These are phyloP conservation scores for Oxyura jamaicensis DNA, from an alignment of 2,113 vertebrate species.

Conservation along the genomic window DNA sequence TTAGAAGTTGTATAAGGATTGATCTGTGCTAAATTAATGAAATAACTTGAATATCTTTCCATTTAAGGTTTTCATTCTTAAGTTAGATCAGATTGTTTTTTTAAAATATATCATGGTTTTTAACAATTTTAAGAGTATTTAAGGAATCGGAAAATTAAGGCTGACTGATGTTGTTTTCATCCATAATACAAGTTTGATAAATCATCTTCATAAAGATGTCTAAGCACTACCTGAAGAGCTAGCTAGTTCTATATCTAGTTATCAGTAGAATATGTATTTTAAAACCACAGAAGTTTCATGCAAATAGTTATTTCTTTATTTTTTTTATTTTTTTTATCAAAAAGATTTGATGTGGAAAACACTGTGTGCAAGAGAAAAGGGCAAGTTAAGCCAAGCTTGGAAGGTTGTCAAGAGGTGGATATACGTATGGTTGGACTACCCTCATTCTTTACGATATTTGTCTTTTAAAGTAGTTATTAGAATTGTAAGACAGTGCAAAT, in stretches of 20 bases:
- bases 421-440: neutral
- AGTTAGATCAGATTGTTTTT: neutral
- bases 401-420: neutral
- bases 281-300: neutral
- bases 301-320: neutral
- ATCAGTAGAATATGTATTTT: neutral
- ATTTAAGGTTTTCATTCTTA: conserved; percentile 29
- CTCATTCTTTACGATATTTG: neutral
- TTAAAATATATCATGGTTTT: neutral
- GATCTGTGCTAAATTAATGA: neutral
- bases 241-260: neutral
- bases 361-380: neutral
- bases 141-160: neutral
- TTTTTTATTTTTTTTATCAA: neutral
- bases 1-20: neutral
- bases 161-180: neutral
- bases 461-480: neutral
- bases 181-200: neutral
- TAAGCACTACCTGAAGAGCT: neutral
- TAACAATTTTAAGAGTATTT: neutral
- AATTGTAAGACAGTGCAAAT: neutral
- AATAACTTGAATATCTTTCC: conserved; percentile 40
- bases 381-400: neutral
- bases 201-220: neutral
- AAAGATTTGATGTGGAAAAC: neutral